These are phyloP conservation scores for Drosophila malerkotliana DNA, from an alignment of 1,140 invertebrate species.

Conservation along the genomic window DNA sequence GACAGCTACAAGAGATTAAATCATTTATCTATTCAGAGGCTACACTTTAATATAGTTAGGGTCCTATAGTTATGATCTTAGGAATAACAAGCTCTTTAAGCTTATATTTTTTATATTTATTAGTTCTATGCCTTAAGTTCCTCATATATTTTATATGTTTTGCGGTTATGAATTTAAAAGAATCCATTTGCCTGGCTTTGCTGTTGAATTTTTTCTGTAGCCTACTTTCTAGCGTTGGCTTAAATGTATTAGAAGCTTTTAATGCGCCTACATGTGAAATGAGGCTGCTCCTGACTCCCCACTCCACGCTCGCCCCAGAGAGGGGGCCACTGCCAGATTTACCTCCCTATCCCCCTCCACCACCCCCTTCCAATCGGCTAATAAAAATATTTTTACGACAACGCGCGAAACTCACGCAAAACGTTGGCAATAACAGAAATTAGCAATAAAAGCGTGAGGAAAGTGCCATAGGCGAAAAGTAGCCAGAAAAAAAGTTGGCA, in stretches of 20 bases:
- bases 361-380: conserved; percentile 34
- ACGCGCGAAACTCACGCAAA: conserved; percentile 66
- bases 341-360: background rate
- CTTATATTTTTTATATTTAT: no score
- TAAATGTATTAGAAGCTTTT: background rate
- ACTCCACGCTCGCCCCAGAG: background rate
- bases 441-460: conserved; percentile 73
- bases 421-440: conserved; percentile 75
- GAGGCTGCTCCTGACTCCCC: background rate
- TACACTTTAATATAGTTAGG: no score
- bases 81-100: background rate
- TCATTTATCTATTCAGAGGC: background rate
- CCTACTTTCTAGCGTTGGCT: conserved; percentile 46
- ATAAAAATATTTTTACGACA: conserved; percentile 81
- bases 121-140: no score
- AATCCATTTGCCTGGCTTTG: background rate
- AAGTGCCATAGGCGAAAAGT: conserved; percentile 57
- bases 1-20: background rate
- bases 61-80: background rate
- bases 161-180: background rate
- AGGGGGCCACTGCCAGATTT: background rate
- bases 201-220: background rate
- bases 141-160: background rate
- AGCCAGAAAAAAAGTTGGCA: conserved; percentile 26
- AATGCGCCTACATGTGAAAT: conserved; percentile 5